These are phyloP conservation scores for Hydrotaea cyrtoneurina DNA, from an alignment of 2,888 invertebrate species.

Conservation along the genomic window DNA sequence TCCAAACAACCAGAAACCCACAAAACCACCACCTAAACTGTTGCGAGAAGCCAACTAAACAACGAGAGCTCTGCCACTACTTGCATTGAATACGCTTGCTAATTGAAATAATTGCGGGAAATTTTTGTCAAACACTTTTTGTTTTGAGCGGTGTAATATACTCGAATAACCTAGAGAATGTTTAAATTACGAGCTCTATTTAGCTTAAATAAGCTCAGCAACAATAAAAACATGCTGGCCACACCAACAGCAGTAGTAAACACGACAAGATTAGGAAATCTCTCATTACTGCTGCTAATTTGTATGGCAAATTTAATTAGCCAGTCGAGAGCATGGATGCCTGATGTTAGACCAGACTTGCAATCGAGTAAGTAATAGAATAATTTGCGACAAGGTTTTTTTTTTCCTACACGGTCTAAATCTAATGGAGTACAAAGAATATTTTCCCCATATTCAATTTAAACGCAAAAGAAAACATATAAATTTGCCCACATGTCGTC, in stretches of 20 bases:
- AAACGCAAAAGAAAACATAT: too few relatives aligned
- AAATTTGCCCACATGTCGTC: too few relatives aligned
- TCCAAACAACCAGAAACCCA: conserved; percentile 49
- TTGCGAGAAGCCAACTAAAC: conserved; percentile 42
- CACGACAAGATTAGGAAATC: conserved; percentile 35
- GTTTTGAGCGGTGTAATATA: conserved; percentile 17
- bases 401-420: too few relatives aligned
- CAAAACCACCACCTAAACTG: conserved; percentile 54
- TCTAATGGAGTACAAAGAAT: too few relatives aligned
- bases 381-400: background rate
- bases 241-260: conserved; percentile 31
- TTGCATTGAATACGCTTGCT: conserved; percentile 35
- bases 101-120: conserved; percentile 64
- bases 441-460: too few relatives aligned
- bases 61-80: conserved; percentile 6
- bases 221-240: conserved; percentile 48
- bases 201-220: conserved; percentile 52
- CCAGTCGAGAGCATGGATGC: conserved; percentile 75
- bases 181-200: conserved; percentile 64
- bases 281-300: conserved; percentile 63
- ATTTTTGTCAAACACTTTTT: conserved; percentile 52
- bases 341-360: conserved; percentile 78
- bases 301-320: conserved; percentile 62
- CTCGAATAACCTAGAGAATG: conserved; percentile 47
- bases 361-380: conserved; percentile 75